Base-by-base conservation (phyloP, 2,888 invertebrate genomes). In the Parapristionchus giblindavisi region DNA sequence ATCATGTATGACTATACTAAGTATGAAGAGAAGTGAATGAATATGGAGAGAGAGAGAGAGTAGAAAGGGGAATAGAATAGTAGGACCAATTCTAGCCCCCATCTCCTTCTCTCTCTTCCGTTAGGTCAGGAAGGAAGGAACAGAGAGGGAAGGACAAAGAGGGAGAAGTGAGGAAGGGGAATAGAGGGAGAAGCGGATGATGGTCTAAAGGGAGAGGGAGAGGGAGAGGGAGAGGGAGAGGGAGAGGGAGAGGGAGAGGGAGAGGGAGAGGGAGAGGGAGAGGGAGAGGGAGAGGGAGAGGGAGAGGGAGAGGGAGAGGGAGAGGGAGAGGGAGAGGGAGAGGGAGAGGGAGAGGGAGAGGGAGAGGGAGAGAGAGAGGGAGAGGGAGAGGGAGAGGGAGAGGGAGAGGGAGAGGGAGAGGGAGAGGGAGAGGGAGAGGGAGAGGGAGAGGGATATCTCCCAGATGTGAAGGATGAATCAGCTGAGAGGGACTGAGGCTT, bases 331-430 rank as follows among this genome's bases (percentile, higher is more conserved):
- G 21, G 51, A 51, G 51, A 51, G 51, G 21, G 51, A 51, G 51
- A 51, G 51, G 21, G 51, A 51, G 51, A 51, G 51, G n/a, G 58
- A 58, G 24, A 8, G 58, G 14, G 27, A 58, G 11, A 58, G 17
- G 27, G 24, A n/a, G 24, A 58, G 17, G 58, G 58, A n/a, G 58
- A 58, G 58, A 58, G 27, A 58, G 58, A n/a, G 17, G 27, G 58
- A 58, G 58, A 58, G n/a, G 11, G 11, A 58, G 27, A 58, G 58
- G 27, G 58, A 58, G 24, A n/a, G 58, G 27, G 17, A 58, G 17
- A 27, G 27, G 11, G 27, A n/a, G 17, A 27, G 27, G 11, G 27
- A 58, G 27, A 58, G 58, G 27, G 58, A 58, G 27, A 58, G 27
- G 11, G 17, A 58, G 17, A 58, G n/a, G 24, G 58, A 27, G 27